Base-by-base conservation (phyloP, 2,888 invertebrate species). In the Halictus ligatus region DNA sequence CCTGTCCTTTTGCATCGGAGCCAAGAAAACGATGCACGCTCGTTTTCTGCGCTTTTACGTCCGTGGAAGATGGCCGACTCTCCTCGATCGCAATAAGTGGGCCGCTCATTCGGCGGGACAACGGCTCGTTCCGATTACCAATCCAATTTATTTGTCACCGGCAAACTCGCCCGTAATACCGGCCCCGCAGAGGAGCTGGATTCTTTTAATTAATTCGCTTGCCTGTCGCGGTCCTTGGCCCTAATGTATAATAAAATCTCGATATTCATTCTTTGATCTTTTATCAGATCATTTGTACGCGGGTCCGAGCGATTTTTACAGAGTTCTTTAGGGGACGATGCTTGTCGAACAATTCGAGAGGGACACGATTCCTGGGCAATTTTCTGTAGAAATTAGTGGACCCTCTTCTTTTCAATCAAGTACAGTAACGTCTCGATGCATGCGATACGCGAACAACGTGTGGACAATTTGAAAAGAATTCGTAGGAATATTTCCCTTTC, bases 51-150 rank as follows among this genome's bases (percentile, higher is more conserved):
- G 73, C 48, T 74, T 74, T 67, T 54, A 25, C 64, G 35, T 48
- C 48, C 12, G 46, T 46, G 60, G n/a, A 79, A 73, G 73, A 67
- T 72, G 77, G 81, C 72, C 71, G 54, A 21, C n/a, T 77, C 69
- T 35, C 74, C 35, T 58, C 54, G 74, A 58, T 43, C 46, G 40
- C 67, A 76, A 50, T 67, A 81, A 84, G 80, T 86, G 86, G 81
- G 78, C 50, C 81, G 81, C 75, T 69, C 81, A 72, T 69, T 64
- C 54, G 29, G 78, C 35, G 75, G 80, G 78, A 82, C 85, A 87
- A 87, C 84, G 83, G 81, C 83, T 87, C 81, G 69, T 80, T 78
- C 76, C 86, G 90, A 88, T 90, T 89, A 89, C 81, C 82, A 89
- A 87, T 87, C 75, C 87, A 84, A 90, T 90, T 89, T 82, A 89